Evolutionary conservation across 2,797 vertebrate species (phyloP).

Genomic region (Lepidocolaptes lacrymiger): DNA sequence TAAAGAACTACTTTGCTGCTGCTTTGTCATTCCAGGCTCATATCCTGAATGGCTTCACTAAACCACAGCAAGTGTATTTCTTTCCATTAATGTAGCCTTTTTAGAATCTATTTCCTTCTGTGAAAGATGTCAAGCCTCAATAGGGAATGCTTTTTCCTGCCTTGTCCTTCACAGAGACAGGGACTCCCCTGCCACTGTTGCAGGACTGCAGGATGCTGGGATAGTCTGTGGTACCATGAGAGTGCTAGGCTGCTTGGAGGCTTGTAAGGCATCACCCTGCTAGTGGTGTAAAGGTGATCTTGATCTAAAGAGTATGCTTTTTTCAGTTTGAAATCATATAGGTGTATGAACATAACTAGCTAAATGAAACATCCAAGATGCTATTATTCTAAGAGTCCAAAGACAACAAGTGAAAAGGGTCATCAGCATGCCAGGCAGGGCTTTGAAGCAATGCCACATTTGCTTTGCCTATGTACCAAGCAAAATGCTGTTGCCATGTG

Average conservation of each 20-base stretch:
- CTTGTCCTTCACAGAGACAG: accelerated
- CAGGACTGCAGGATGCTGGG: background rate
- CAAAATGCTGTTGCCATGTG: background rate
- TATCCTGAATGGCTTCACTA: background rate
- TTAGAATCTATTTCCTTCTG: background rate
- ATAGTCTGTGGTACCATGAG: background rate
- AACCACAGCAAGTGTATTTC: background rate
- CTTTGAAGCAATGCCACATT: background rate
- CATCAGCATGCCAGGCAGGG: background rate
- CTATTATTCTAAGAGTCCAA: background rate
- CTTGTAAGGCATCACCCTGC: background rate
- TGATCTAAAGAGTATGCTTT: background rate
- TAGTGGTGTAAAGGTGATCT: background rate
- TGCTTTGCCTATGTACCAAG: accelerated
- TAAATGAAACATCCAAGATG: background rate
- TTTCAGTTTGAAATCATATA: background rate
- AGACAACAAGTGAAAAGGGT: background rate
- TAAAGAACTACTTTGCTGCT: background rate
- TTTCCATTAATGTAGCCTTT: background rate
- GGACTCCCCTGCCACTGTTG: background rate
- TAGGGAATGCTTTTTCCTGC: background rate
- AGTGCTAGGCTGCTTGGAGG: background rate
- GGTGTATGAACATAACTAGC: background rate
- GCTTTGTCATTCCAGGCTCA: background rate
- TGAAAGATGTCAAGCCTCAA: background rate